These are phyloP conservation scores for Drosophila neonasuta DNA, from an alignment of 2,888 invertebrate species.

Conservation along the genomic window DNA sequence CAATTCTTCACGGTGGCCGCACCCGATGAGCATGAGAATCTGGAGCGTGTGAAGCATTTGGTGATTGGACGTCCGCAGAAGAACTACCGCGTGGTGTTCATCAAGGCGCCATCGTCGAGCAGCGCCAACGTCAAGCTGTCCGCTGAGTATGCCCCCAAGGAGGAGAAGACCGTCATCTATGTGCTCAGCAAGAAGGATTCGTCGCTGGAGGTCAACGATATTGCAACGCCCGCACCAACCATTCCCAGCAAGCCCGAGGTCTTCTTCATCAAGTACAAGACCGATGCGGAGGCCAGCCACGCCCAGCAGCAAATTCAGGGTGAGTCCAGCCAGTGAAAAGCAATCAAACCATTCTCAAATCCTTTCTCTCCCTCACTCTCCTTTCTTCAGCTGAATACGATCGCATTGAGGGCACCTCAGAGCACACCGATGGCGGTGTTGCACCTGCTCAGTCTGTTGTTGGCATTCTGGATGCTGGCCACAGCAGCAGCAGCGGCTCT, in stretches of 20 bases:
- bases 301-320: conserved; percentile 81
- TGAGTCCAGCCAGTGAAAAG: conserved; percentile 31
- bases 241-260: conserved; percentile 81
- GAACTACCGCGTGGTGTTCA: conserved; percentile 81
- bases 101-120: conserved; percentile 79
- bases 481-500: conserved; percentile 20
- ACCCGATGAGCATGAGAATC: conserved; percentile 78
- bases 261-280: conserved; percentile 82
- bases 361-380: neutral
- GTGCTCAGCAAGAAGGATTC: conserved; percentile 80
- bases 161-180: conserved; percentile 82
- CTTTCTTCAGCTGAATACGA: conserved; percentile 77
- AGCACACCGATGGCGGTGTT: conserved; percentile 77
- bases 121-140: conserved; percentile 74
- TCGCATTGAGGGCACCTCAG: conserved; percentile 78
- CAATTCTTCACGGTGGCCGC: conserved; percentile 80
- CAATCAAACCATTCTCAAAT: neutral
- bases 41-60: conserved; percentile 75
- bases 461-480: conserved; percentile 70
- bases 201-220: conserved; percentile 76
- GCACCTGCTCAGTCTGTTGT: conserved; percentile 80
- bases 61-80: conserved; percentile 79
- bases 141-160: conserved; percentile 79
- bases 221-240: conserved; percentile 79
- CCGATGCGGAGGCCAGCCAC: conserved; percentile 79